Percentiles rank a stretch among this genome's conserved stretches.
Conservation (phyloP, 2,888 invertebrate genomes). For the Eurytoma adleriae region DNA sequence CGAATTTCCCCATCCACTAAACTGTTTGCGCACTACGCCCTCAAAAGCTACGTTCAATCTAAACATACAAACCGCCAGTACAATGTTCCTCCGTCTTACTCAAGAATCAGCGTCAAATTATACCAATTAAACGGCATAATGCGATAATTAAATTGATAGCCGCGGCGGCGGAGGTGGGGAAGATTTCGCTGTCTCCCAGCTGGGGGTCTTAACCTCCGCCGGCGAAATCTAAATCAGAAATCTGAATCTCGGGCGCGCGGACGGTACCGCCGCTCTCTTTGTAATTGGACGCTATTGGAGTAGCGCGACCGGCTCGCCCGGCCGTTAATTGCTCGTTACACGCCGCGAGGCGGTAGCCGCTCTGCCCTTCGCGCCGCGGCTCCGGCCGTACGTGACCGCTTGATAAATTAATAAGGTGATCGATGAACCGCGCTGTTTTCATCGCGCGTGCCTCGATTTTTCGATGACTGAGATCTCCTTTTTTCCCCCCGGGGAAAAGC, state of each 20-base stretch:
- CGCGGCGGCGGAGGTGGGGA: too few species aligned
- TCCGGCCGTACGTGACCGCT: neutral
- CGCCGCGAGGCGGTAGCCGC: neutral
- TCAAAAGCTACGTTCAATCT: too few species aligned
- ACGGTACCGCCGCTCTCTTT: neutral
- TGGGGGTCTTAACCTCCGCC: too few species aligned
- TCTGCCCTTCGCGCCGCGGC: conserved; percentile 22
- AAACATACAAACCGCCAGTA: too few species aligned
- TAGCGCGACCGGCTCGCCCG: neutral
- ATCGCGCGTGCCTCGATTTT: conserved; percentile 11
- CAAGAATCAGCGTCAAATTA: too few species aligned
- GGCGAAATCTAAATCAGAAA: conserved; percentile 20
- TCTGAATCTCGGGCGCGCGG: conserved; percentile 7
- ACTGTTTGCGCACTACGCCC: too few species aligned
- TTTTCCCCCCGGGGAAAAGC: too few species aligned
- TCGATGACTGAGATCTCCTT: neutral
- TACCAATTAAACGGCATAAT: too few species aligned
- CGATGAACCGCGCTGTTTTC: conserved; percentile 12
- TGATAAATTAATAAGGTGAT: conserved; percentile 22
- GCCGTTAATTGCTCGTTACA: conserved; percentile 41
- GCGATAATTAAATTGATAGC: too few species aligned
- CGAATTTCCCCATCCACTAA: too few species aligned
- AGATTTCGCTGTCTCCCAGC: neutral
- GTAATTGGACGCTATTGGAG: conserved; percentile 22
- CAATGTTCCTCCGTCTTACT: too few species aligned